phyloP scores from a whole-genome alignment of 2,113 vertebrate species.

The Trinectes maculatus region DNA sequence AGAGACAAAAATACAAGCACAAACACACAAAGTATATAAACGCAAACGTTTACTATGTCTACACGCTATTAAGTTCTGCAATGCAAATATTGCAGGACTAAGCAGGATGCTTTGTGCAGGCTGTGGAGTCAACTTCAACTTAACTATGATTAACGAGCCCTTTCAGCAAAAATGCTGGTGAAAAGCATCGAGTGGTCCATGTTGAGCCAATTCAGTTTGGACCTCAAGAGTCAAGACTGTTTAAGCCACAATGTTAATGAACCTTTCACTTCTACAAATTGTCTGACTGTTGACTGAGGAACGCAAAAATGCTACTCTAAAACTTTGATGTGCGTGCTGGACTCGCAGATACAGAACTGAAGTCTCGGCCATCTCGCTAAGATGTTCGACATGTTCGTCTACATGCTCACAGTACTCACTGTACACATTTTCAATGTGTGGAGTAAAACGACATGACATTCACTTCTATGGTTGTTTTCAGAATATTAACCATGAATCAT shows the following conservation, averaged over 20 bases:
- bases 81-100: slow-evolving; percentile 2
- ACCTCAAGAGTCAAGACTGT: slow-evolving; percentile 58
- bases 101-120: slow-evolving; percentile 15
- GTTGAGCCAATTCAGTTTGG: slow-evolving; percentile 51
- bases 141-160: slow-evolving; percentile 45
- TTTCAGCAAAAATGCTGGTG: slow-evolving; percentile 45
- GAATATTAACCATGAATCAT: no score
- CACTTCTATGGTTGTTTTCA: no score
- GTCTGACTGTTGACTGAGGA: slow-evolving; percentile 31
- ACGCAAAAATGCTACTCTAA: slow-evolving; percentile 53
- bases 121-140: slow-evolving; percentile 31
- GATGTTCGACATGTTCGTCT: no score
- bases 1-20: background rate
- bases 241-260: slow-evolving; percentile 62
- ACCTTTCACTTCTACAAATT: slow-evolving; percentile 53
- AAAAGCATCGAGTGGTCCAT: slow-evolving; percentile 66
- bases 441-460: no score
- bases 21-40: slow-evolving; percentile 15
- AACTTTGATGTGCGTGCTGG: slow-evolving; percentile 10
- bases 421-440: no score
- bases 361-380: no score
- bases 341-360: no score
- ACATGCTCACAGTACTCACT: no score
- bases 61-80: slow-evolving; percentile 12
- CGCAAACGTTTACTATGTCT: background rate